Conservation (phyloP, 2,888 invertebrate genomes). For the Exephanes ischioxanthus region DNA sequence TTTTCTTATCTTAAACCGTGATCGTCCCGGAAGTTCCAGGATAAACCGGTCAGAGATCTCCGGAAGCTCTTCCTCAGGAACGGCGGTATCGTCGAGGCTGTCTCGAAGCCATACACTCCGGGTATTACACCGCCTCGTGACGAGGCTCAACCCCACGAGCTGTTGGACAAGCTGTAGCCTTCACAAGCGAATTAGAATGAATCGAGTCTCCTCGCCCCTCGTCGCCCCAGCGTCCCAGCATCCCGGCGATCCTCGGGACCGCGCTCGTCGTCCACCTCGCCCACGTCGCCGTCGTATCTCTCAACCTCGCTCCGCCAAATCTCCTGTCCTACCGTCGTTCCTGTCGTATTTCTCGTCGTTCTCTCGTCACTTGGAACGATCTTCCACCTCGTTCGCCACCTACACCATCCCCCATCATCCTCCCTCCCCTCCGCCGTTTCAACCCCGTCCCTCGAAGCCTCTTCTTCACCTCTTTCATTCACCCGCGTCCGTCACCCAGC, state of each 20-base stretch:
- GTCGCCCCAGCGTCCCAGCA: neutral
- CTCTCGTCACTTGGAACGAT: slow-evolving; percentile 58
- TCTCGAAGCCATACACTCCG: slow-evolving; percentile 18
- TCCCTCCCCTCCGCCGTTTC: slow-evolving; percentile 68
- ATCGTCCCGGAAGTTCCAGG: neutral
- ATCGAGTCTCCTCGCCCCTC: slow-evolving; percentile 75
- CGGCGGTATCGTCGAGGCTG: slow-evolving; percentile 3
- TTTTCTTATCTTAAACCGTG: neutral
- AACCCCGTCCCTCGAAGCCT: slow-evolving; percentile 66
- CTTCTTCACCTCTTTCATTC: slow-evolving; percentile 49
- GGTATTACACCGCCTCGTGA: slow-evolving; percentile 40
- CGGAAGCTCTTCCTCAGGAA: neutral
- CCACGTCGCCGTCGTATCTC: slow-evolving; percentile 32
- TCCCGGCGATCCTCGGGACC: neutral
- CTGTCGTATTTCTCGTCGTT: slow-evolving; percentile 52
- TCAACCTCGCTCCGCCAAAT: slow-evolving; percentile 13
- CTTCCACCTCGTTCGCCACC: slow-evolving; percentile 33
- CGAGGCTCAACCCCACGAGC: slow-evolving; percentile 75
- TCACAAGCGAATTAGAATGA: slow-evolving; percentile 83
- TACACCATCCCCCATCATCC: slow-evolving; percentile 67
- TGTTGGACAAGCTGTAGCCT: slow-evolving; percentile 84
- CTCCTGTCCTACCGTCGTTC: slow-evolving; percentile 27
- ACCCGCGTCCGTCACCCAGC: slow-evolving; percentile 27
- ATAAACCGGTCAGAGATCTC: neutral
- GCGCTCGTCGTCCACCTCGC: slow-evolving; percentile 23